phyloP scores from a whole-genome alignment of 92 coral and sea anemone species.

The Umimayanthus chanpuru region DNA sequence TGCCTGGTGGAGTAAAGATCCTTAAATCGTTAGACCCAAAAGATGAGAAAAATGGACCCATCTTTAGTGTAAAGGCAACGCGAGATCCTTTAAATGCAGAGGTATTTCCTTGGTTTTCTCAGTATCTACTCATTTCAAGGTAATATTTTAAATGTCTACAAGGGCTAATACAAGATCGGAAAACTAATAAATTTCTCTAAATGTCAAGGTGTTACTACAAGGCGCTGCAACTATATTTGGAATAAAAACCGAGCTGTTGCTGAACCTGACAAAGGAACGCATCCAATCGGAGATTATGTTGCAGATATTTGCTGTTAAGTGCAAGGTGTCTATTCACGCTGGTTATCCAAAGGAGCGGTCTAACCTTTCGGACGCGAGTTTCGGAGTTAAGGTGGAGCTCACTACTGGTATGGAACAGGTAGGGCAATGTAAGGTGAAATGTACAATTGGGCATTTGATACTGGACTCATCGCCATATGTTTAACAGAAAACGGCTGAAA shows the following conservation, averaged over 20 bases:
- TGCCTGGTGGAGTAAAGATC: constrained; percentile 37
- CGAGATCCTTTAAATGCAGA: constrained; percentile 29
- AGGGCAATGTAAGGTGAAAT: background rate
- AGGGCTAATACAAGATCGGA: background rate
- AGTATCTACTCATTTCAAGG: background rate
- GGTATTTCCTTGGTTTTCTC: background rate
- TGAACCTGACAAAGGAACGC: constrained; percentile 35
- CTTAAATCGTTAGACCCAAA: constrained; percentile 23
- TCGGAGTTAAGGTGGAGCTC: constrained; percentile 32
- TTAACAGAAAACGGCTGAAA: background rate
- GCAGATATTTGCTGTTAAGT: constrained; percentile 33
- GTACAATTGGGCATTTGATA: too few species aligned
- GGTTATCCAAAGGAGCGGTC: constrained; percentile 21
- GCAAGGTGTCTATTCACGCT: constrained; percentile 29
- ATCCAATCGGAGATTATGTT: constrained; percentile 23
- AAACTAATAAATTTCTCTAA: background rate
- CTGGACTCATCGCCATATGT: too few species aligned
- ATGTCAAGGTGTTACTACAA: constrained; percentile 2
- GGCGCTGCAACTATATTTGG: constrained; percentile 32
- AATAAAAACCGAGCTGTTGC: constrained; percentile 24
- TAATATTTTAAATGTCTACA: too few species aligned
- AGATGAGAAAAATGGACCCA: constrained; percentile 38
- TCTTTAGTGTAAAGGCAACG: constrained; percentile 39
- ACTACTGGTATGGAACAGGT: constrained; percentile 34
- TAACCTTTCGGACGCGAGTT: constrained; percentile 24